Evolutionary conservation across 1,140 invertebrate genomes (phyloP).

Genomic region (Drosophila ficusphila): DNA sequence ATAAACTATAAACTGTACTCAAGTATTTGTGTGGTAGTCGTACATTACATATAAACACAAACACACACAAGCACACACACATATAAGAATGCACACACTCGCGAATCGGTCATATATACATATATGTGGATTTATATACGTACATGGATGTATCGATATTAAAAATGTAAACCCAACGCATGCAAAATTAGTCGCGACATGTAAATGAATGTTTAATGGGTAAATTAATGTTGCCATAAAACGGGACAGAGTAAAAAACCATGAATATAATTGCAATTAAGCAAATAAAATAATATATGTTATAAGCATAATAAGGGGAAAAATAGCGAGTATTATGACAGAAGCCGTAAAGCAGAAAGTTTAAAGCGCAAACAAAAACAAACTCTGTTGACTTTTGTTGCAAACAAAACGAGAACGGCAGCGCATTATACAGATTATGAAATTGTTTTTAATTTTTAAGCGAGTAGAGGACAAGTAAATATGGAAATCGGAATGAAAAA

Average conservation of each 20-base stretch:
- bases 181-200: conserved; percentile 77
- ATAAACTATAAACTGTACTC: conserved; percentile 66
- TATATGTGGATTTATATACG: conserved; percentile 8
- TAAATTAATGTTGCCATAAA: conserved; percentile 65
- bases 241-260: conserved; percentile 4
- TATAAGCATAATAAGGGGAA: conserved; percentile 34
- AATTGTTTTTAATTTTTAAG: conserved; percentile 77
- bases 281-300: conserved; percentile 51
- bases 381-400: conserved; percentile 60
- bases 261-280: conserved; percentile 44
- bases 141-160: conserved; percentile 46
- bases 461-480: conserved; percentile 61
- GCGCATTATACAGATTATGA: conserved; percentile 63
- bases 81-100: conserved; percentile 8
- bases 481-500: conserved; percentile 59
- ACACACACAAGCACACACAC: background rate
- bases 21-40: conserved; percentile 47
- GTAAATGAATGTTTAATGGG: conserved; percentile 80
- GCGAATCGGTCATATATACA: conserved; percentile 15
- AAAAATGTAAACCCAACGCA: conserved; percentile 70
- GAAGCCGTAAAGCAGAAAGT: conserved; percentile 16
- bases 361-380: conserved; percentile 5
- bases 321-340: conserved; percentile 24
- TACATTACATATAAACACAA: conserved; percentile 4
- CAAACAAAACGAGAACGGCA: conserved; percentile 61